These are phyloP conservation scores for Gibbula magus DNA, from an alignment of 2,888 invertebrate genomes.

Conservation along the genomic window DNA sequence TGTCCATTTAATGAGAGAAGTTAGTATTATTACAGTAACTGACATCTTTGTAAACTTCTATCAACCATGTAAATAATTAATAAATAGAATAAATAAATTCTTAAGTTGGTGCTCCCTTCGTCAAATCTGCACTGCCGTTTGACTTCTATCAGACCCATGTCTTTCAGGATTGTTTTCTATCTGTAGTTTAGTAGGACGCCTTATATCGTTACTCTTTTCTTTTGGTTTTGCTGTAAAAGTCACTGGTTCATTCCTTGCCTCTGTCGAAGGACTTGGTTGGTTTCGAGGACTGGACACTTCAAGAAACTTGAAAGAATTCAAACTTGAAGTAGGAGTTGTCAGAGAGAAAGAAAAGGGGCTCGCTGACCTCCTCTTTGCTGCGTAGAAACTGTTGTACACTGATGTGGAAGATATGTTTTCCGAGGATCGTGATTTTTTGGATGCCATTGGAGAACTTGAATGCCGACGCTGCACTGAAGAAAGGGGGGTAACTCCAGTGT, in stretches of 20 bases:
- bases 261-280: not conserved
- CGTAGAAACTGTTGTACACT: constrained; percentile 34
- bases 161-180: not conserved
- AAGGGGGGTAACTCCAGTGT: constrained; percentile 42
- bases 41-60: not conserved
- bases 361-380: constrained; percentile 32
- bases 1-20: not conserved
- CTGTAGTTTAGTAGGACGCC: not conserved
- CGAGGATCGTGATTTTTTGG: constrained; percentile 60
- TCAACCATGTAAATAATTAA: not conserved
- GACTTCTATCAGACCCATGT: not conserved
- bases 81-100: not conserved
- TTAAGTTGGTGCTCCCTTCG: not conserved
- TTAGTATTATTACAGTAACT: not conserved
- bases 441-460: constrained; percentile 36
- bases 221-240: constrained; percentile 16
- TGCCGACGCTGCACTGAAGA: constrained; percentile 38
- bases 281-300: constrained; percentile 36
- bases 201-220: not conserved
- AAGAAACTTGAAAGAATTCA: constrained; percentile 63
- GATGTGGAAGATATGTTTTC: constrained; percentile 52
- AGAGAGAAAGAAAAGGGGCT: constrained; percentile 64
- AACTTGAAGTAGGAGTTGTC: constrained; percentile 57
- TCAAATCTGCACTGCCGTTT: not conserved
- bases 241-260: not conserved